These are phyloP conservation scores for Meriones psammophilus DNA, from an alignment of 2,797 vertebrate species.

Conservation along the genomic window DNA sequence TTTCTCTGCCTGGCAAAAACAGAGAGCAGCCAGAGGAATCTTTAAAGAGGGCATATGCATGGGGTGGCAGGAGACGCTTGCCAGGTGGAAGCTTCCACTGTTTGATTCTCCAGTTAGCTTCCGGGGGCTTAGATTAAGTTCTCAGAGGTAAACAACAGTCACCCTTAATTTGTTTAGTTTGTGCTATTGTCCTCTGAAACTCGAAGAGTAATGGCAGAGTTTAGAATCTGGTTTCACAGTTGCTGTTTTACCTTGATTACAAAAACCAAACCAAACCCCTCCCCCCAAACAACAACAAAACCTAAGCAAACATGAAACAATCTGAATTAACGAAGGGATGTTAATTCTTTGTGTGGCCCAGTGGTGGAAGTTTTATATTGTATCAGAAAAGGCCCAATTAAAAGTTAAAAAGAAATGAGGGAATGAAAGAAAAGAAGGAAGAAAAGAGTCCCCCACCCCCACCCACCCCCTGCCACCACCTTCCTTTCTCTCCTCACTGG, in stretches of 20 bases:
- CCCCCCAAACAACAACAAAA: not conserved
- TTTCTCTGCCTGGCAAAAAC: conserved; percentile 66
- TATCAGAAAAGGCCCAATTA: conserved; percentile 51
- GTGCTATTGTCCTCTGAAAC: conserved; percentile 4
- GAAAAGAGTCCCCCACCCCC: not conserved
- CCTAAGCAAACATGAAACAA: not conserved
- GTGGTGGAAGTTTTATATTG: conserved; percentile 14
- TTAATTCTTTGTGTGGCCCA: not conserved
- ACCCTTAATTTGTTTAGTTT: conserved; percentile 51
- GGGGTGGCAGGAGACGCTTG: not conserved
- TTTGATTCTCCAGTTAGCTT: conserved; percentile 44
- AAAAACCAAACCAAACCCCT: not conserved
- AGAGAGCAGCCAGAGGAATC: conserved; percentile 33
- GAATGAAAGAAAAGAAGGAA: not conserved
- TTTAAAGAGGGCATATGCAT: conserved; percentile 45
- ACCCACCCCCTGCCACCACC: not conserved
- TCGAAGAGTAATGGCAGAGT: conserved; percentile 11
- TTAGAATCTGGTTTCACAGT: conserved; percentile 40
- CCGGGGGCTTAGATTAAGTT: conserved; percentile 26
- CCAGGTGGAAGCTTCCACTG: conserved; percentile 7
- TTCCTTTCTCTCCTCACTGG: not conserved
- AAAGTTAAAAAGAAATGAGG: conserved; percentile 11
- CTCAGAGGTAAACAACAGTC: conserved; percentile 39
- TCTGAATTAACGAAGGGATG: conserved; percentile 25
- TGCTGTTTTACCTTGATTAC: conserved; percentile 20